Evolutionary conservation across 2,888 invertebrate genomes (phyloP).

Genomic region (Eledona agricola): DNA sequence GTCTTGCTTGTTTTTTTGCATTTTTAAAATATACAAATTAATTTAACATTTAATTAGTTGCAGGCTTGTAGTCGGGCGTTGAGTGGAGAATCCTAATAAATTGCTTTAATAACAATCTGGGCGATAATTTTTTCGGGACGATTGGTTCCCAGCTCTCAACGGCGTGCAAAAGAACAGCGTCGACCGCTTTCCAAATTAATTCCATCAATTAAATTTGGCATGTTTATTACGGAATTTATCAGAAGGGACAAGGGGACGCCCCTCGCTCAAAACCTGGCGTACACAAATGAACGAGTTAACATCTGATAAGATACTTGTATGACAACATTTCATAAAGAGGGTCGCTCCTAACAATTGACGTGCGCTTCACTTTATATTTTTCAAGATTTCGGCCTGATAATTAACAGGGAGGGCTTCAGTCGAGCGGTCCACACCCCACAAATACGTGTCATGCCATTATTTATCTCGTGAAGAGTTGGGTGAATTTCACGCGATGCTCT

Average conservation of each 20-base stretch:
- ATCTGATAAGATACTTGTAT: slow-evolving; percentile 60
- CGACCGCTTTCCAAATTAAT: no score
- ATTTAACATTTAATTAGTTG: no score
- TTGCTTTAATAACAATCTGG: no score
- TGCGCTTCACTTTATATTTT: slow-evolving; percentile 56
- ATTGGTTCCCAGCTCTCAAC: no score
- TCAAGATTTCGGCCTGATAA: slow-evolving; percentile 49
- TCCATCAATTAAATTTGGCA: no score
- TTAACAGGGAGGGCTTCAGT: slow-evolving; percentile 46
- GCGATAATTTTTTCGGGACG: no score
- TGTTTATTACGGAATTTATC: slow-evolving; percentile 31
- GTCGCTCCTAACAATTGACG: slow-evolving; percentile 56
- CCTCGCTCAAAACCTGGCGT: slow-evolving; percentile 24
- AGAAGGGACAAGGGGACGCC: slow-evolving; percentile 15
- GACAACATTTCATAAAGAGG: slow-evolving; percentile 61
- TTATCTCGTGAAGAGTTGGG: not conserved
- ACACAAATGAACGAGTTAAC: slow-evolving; percentile 49
- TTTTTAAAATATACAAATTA: no score
- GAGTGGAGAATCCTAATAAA: no score
- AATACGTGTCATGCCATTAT: no score
- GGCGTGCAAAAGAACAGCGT: slow-evolving; percentile 9
- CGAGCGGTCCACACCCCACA: no score
- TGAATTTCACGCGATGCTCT: not conserved
- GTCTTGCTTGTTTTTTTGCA: no score
- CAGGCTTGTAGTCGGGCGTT: no score